phyloP scores from a whole-genome alignment of 1,140 invertebrate species.

The Glomeris maerens region DNA sequence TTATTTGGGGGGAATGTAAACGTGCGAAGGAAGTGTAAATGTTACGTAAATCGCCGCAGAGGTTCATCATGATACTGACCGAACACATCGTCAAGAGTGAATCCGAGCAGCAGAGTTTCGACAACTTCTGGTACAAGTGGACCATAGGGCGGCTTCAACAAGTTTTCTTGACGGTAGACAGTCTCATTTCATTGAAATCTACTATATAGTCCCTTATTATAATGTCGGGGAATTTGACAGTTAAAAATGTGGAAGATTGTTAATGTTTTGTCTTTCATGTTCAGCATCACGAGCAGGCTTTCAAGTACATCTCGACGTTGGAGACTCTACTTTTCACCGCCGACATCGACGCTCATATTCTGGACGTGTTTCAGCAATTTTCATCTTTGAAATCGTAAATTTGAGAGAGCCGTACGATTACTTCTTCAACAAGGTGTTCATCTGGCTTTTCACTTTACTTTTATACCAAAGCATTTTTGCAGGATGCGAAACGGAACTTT shows the following conservation, averaged over 20 bases:
- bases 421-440: too few relatives aligned
- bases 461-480: too few relatives aligned
- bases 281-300: constrained; percentile 93
- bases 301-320: constrained; percentile 85
- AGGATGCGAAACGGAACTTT: too few relatives aligned
- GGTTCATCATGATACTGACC: constrained; percentile 95
- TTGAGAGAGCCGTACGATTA: too few relatives aligned
- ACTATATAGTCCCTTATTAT: not conserved
- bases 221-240: not conserved
- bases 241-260: not conserved
- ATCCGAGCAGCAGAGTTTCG: constrained; percentile 79
- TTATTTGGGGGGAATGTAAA: not conserved
- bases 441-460: too few relatives aligned
- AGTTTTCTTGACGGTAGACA: constrained; percentile 79
- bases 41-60: constrained; percentile 32
- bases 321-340: constrained; percentile 90
- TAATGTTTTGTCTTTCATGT: constrained; percentile 20
- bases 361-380: constrained; percentile 96
- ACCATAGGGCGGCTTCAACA: constrained; percentile 87
- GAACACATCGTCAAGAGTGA: constrained; percentile 89
- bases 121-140: constrained; percentile 94
- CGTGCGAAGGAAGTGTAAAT: not conserved
- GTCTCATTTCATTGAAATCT: constrained; percentile 7
- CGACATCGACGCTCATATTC: constrained; percentile 87
- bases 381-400: constrained; percentile 54